Conservation (phyloP, 2,888 invertebrate species). For the Pantelozetes paolii region DNA sequence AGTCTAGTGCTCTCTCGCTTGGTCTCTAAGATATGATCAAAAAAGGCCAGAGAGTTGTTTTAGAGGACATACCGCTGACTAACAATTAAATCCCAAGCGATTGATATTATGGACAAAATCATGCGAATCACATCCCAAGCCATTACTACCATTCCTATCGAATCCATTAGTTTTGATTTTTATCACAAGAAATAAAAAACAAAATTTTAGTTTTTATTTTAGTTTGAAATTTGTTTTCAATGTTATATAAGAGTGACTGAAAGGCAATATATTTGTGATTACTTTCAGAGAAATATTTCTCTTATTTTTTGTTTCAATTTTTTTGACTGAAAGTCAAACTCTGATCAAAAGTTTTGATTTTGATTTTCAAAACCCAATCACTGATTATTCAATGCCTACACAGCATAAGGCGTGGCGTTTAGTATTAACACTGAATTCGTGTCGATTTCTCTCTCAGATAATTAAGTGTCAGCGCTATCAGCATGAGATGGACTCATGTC, state of each 20-base stretch:
- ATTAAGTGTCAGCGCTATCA: conserved; percentile 35
- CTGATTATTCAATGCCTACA: conserved; percentile 14
- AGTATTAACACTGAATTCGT: conserved; percentile 8
- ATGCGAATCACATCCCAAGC: conserved; percentile 33
- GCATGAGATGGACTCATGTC: conserved; percentile 15
- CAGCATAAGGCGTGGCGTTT: neutral
- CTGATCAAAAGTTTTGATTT: neutral
- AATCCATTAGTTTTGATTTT: conserved; percentile 32
- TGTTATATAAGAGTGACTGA: too few relatives aligned
- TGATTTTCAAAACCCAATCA: neutral
- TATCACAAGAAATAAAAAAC: neutral
- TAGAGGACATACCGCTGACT: conserved; percentile 30
- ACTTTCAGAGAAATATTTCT: too few relatives aligned
- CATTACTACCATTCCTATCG: conserved; percentile 11
- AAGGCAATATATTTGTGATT: too few relatives aligned
- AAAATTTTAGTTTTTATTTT: neutral
- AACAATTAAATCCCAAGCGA: conserved; percentile 36
- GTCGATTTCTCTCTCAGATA: conserved; percentile 22
- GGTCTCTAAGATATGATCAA: neutral
- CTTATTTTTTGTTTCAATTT: too few relatives aligned
- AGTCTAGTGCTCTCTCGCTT: neutral
- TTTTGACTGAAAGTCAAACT: too few relatives aligned
- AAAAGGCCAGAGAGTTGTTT: neutral
- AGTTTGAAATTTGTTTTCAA: neutral
- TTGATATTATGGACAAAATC: conserved; percentile 21